These are phyloP conservation scores for Rhinichthys osculus DNA, from an alignment of 2,797 vertebrate genomes.

Conservation along the genomic window DNA sequence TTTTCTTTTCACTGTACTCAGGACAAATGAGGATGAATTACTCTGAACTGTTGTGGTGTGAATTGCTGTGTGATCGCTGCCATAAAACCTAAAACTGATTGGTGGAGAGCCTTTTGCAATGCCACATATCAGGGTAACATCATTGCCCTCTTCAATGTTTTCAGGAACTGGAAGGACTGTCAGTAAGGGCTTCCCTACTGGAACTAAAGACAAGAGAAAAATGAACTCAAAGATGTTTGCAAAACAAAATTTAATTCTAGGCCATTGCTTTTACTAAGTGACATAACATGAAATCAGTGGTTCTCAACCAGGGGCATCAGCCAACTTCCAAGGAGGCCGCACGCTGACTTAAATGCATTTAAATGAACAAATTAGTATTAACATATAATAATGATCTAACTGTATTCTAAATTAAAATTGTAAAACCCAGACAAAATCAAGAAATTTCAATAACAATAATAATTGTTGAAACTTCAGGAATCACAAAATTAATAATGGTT, in stretches of 20 bases:
- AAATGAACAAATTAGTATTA: no score
- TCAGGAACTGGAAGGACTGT: slow-evolving; percentile 53
- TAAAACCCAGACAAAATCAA: background rate
- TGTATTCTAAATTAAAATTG: background rate
- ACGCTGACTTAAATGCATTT: no score
- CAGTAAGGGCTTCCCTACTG: slow-evolving; percentile 59
- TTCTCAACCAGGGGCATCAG: background rate
- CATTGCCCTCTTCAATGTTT: slow-evolving; percentile 65
- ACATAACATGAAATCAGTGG: background rate
- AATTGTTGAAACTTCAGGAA: no score
- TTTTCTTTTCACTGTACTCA: slow-evolving; percentile 44
- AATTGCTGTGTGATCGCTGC: slow-evolving; percentile 16
- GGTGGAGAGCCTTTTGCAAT: slow-evolving; percentile 67
- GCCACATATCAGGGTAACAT: slow-evolving; percentile 72
- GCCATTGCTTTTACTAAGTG: background rate
- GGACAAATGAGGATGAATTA: slow-evolving; percentile 9
- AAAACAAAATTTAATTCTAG: background rate
- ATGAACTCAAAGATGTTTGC: background rate
- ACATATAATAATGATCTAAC: no score
- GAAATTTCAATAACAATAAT: no score
- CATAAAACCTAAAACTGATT: slow-evolving; percentile 74
- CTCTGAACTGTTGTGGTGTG: background rate
- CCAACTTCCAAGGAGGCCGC: no score
- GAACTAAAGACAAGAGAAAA: slow-evolving; percentile 65
- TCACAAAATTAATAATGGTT: background rate